Conservation (phyloP, 2,113 vertebrate genomes). For the Entelurus aequoreus region DNA sequence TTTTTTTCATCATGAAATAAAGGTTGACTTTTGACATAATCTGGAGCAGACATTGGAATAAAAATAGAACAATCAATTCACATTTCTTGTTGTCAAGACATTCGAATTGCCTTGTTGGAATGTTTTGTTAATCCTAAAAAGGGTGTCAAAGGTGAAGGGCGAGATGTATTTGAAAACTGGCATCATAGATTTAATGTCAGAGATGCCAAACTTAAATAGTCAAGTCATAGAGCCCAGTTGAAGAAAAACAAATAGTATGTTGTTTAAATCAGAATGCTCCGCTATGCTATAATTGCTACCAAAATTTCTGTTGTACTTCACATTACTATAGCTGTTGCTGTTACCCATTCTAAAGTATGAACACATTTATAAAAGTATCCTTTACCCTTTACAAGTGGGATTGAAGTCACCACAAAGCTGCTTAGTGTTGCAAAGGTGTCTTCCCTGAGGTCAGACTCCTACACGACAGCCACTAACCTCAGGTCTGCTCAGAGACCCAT, state of each 20-base stretch:
- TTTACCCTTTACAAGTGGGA: background rate
- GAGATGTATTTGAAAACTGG: background rate
- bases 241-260: background rate
- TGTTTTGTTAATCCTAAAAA: background rate
- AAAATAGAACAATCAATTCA: background rate
- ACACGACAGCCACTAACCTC: conserved; percentile 36
- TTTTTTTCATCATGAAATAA: background rate
- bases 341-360: background rate
- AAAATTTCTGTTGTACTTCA: background rate
- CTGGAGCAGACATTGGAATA: background rate
- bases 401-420: background rate
- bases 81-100: background rate
- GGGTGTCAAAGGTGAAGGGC: background rate
- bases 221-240: background rate
- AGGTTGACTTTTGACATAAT: background rate
- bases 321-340: background rate
- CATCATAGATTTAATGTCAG: background rate
- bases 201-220: background rate
- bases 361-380: background rate
- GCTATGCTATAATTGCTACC: too few species aligned
- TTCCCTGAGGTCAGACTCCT: conserved; percentile 25
- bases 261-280: background rate
- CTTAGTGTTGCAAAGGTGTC: conserved; percentile 19
- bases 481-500: conserved; percentile 17
- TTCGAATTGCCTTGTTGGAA: background rate